Base-by-base conservation (phyloP, 2,888 invertebrate genomes). In the Mythimna ferrago region DNA sequence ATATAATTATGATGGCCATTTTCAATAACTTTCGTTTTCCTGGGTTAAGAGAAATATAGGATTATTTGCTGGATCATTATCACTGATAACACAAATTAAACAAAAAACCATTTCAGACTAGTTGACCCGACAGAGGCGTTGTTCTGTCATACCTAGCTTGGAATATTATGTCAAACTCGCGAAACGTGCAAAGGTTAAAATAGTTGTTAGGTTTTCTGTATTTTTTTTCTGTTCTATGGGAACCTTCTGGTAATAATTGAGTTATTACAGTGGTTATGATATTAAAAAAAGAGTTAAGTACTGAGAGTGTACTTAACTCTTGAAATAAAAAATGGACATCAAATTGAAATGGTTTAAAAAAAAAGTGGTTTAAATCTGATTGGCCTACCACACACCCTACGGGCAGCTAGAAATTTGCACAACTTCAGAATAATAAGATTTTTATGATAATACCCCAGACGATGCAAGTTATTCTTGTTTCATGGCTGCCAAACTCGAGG, bases 391-490 rank as follows among this genome's bases (percentile, higher is more conserved):
- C n/a, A n/a, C n/a, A 19, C 41, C 16, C 26, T n/a, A 48, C 26
- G 48, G 10, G n/a, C 4, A 54, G 9, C 16, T n/a, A 14, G 38
- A 38, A 35, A 19, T 32, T 64, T 16, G 3, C 26, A 44, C 16
- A 19, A 63, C 35, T 11, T 11, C 26, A 48, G 32, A 48, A 63
- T 54, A 58, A 64, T 54, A 48, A 54, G 35, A 41, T 26, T 11
- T 6, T 35, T 51, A 16, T 48, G 41, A 51, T 16, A 7, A 44
- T 66, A 38, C 21, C 44, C 21, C 44, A 73, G 7, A 35, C 65
- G n/a, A 38, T 60, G 11, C 35, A 38, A 68, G 32, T 35, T 0
- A 53, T 56, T 54, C 60, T 48, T 3, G 5, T 67, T 76, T 16
- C 6, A 53, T 64, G 10, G 26, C 51, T 67, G 21, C 21, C 11